Evolutionary conservation across 2,888 invertebrate species (phyloP), one percentile per base, ranked within the genome.

Genomic region (Bombylius discolor): DNA sequence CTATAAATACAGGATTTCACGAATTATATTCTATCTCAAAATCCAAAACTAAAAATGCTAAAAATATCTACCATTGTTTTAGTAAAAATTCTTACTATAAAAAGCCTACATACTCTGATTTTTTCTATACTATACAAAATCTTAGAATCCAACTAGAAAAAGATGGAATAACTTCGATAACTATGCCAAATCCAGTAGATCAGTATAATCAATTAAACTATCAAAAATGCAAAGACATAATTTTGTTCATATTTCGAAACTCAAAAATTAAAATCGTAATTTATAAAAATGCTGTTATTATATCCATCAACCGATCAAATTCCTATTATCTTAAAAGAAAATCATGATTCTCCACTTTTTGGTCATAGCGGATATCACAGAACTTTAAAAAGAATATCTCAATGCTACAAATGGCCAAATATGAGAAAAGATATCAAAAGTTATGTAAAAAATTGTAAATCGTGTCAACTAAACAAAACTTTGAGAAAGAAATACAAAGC

Each of bases 361-460:
- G 32, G 51, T 44, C 31, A 44, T 8, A 12, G 4, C 4, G 51
- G 51, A 23, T 51, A 42, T 23, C 51, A 51, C 23, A 51, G n/a
- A 51, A 51, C 51, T 9, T 51, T 42, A 31, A 39, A 42, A 23
- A 34, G 51, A 23, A 51, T 51, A 7, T n/a, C 9, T 14, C 31
- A 1, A 13, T 13, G 5, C 5, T 51, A 42, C 6, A 5, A 31
- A 31, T 51, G 51, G 42, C 39, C 39, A 4, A 51, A 42, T 23
- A 51, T 51, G 51, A 51, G 42, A 39, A 51, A 51, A 31, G 42
- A 51, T 11, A 51, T 51, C 4, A 51, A 31, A 31, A n/a, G n/a
- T n/a, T 51, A 51, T 31, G 63, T 70, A 42, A 64, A 65, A 59
- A 57, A 36, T 13, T 68, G 67, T 58, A 56, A 62, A 49, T 56